These are phyloP conservation scores for Drosophila prosaltans DNA, from an alignment of 1,140 invertebrate genomes.

Conservation along the genomic window DNA sequence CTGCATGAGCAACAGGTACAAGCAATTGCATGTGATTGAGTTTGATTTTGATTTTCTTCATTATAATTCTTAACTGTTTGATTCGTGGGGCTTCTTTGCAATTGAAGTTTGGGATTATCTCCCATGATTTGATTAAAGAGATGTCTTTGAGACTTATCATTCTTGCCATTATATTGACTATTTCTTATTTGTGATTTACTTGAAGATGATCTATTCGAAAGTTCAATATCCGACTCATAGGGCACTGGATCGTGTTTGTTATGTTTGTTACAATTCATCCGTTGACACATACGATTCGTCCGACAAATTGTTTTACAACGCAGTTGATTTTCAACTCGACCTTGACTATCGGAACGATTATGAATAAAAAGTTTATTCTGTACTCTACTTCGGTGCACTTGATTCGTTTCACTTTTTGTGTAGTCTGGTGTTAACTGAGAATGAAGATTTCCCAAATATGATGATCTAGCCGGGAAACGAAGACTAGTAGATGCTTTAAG, in stretches of 20 bases:
- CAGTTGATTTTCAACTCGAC: neutral
- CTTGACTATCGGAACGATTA: neutral
- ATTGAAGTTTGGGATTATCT: neutral
- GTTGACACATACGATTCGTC: neutral
- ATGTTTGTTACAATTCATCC: neutral
- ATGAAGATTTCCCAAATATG: neutral
- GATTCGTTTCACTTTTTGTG: neutral
- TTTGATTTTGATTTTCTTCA: neutral
- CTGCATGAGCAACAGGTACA: slow-evolving; percentile 1
- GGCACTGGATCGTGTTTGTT: neutral
- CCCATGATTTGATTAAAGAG: neutral
- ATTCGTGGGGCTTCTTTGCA: neutral
- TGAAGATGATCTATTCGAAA: neutral
- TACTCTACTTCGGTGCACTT: neutral
- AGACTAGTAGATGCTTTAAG: neutral
- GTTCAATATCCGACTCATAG: neutral
- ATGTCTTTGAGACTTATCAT: neutral
- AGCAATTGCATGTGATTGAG: neutral
- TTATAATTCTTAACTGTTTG: neutral
- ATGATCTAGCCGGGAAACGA: neutral
- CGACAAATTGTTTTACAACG: neutral
- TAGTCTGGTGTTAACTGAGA: neutral
- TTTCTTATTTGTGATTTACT: neutral
- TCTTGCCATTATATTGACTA: neutral
- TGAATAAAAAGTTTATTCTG: no score